A percentile compares a stretch with the other conserved stretches of the same genome.
Conservation (phyloP, 1,140 invertebrate genomes). For the Drosophila punjabiensis region DNA sequence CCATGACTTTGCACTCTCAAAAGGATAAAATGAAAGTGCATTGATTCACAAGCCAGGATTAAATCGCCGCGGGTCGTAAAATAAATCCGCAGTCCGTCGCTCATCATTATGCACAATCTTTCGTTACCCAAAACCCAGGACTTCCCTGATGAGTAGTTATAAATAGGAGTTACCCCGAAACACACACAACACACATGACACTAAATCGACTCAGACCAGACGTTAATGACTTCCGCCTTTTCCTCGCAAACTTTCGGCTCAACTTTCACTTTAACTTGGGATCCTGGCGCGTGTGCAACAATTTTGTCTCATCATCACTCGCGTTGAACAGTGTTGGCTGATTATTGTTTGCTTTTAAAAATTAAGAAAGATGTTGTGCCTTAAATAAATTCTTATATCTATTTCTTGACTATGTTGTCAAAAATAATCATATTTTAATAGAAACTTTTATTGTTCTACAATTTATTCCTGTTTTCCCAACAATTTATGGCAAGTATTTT, state of each 20-base stretch:
- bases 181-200: conserved; percentile 17
- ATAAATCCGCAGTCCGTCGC: conserved; percentile 14
- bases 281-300: conserved; percentile 60
- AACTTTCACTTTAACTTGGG: conserved; percentile 48
- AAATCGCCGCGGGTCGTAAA: conserved; percentile 16
- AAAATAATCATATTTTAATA: no score
- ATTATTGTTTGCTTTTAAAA: background rate
- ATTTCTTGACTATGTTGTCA: no score
- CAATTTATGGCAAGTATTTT: no score
- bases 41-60: conserved; percentile 12
- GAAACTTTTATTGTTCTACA: no score
- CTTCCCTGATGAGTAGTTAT: conserved; percentile 32
- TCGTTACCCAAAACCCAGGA: conserved; percentile 5
- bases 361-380: background rate
- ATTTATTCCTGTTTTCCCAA: no score
- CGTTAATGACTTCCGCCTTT: conserved; percentile 76
- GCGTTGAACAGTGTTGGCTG: background rate
- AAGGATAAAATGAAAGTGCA: conserved; percentile 6
- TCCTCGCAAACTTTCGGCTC: conserved; percentile 53
- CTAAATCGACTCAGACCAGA: conserved; percentile 30
- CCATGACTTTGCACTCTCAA: conserved; percentile 22
- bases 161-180: conserved; percentile 33
- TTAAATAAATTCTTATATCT: background rate
- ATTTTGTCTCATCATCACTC: conserved; percentile 47
- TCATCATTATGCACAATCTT: conserved; percentile 25